Conservation (phyloP, 1,140 invertebrate genomes). For the Hirudo medicinalis region DNA sequence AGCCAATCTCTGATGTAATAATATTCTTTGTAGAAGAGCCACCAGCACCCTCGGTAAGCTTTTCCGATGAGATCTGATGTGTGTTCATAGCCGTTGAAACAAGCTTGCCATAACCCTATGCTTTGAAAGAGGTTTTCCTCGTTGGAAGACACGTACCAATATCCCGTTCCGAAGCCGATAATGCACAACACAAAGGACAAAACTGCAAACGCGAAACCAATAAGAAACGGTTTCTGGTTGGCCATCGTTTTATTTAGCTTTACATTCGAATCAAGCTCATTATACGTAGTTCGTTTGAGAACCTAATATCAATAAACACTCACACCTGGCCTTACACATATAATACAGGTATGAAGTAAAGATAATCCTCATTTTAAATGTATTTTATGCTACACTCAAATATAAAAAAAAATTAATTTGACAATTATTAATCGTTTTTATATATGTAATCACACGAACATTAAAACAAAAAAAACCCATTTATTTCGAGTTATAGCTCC, state of each 20-base stretch:
- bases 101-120: constrained; percentile 93
- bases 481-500: too few relatives aligned
- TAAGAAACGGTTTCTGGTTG: constrained; percentile 16
- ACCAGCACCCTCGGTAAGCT: constrained; percentile 79
- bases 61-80: constrained; percentile 81
- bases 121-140: constrained; percentile 66
- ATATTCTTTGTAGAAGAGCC: constrained; percentile 79
- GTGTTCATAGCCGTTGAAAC: constrained; percentile 79
- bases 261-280: too few relatives aligned
- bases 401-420: too few relatives aligned
- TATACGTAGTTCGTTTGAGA: too few relatives aligned
- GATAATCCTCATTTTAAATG: too few relatives aligned
- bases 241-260: constrained; percentile 13
- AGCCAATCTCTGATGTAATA: constrained; percentile 73
- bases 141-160: constrained; percentile 18
- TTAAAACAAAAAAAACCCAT: too few relatives aligned
- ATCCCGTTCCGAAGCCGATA: constrained; percentile 22
- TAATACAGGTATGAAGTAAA: too few relatives aligned
- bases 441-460: too few relatives aligned
- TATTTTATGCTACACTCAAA: too few relatives aligned
- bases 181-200: constrained; percentile 18
- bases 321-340: too few relatives aligned
- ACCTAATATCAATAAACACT: too few relatives aligned
- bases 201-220: constrained; percentile 12
- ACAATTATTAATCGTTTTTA: too few relatives aligned